phyloP scores from a whole-genome alignment of 2,113 vertebrate species.

The Oceanites oceanicus region DNA sequence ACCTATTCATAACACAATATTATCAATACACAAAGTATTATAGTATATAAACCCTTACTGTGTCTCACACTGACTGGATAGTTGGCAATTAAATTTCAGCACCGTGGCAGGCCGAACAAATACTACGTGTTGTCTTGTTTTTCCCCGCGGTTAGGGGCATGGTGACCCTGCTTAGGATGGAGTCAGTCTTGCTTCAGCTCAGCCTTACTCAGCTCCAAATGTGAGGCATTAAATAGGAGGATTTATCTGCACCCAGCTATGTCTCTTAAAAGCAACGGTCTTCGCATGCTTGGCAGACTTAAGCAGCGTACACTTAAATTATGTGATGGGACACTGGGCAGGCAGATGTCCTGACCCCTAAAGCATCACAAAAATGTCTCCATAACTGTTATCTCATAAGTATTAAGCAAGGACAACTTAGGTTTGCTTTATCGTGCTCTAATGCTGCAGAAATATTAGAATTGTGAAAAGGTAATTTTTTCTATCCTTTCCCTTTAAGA shows the following conservation, averaged over 20 bases:
- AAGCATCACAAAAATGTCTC: neutral
- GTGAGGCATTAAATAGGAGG: neutral
- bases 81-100: neutral
- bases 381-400: neutral
- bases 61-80: neutral
- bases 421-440: neutral
- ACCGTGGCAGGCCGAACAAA: neutral
- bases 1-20: neutral
- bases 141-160: neutral
- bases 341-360: neutral
- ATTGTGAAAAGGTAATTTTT: neutral
- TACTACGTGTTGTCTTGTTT: accelerated
- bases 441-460: neutral
- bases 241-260: neutral
- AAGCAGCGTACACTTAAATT: neutral
- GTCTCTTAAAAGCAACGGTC: neutral
- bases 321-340: neutral
- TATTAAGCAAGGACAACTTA: neutral
- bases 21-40: neutral
- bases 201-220: neutral
- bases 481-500: neutral
- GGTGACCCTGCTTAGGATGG: neutral
- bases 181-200: neutral
- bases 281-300: neutral
- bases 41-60: neutral